Conservation (phyloP, 2,888 invertebrate genomes). For the Philhelius pedissequus region DNA sequence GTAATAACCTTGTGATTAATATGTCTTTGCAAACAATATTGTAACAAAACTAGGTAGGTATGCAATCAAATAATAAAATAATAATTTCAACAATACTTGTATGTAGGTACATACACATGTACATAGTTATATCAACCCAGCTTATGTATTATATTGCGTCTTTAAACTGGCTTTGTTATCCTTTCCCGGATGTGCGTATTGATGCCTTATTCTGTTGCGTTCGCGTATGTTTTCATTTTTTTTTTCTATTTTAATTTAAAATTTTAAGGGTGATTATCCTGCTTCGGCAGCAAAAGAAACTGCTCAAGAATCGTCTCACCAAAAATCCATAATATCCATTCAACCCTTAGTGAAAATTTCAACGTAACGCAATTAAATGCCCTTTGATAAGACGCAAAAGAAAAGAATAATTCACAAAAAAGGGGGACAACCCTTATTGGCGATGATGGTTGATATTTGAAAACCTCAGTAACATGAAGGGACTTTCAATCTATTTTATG, state of each 20-base stretch:
- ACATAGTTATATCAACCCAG: neutral
- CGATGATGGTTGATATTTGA: slow-evolving; percentile 34
- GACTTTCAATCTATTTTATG: neutral
- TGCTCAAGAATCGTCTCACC: slow-evolving; percentile 38
- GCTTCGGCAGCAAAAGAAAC: neutral
- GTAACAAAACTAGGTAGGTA: neutral
- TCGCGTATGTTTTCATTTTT: slow-evolving; percentile 18
- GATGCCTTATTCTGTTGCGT: slow-evolving; percentile 61
- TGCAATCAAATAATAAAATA: slow-evolving; percentile 32
- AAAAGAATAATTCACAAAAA: slow-evolving; percentile 21
- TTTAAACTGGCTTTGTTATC: slow-evolving; percentile 7
- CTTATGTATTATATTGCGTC: slow-evolving; percentile 18
- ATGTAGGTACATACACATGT: too few relatives aligned
- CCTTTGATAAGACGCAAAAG: slow-evolving; percentile 56
- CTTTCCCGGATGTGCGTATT: slow-evolving; percentile 44
- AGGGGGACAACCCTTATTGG: slow-evolving; percentile 47
- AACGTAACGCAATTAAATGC: slow-evolving; percentile 59
- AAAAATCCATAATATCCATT: slow-evolving; percentile 11
- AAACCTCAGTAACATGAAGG: slow-evolving; percentile 19
- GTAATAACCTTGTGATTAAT: neutral
- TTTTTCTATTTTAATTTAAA: slow-evolving; percentile 37
- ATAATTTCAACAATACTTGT: slow-evolving; percentile 18
- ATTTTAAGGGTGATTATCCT: slow-evolving; percentile 44
- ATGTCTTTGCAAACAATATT: neutral
- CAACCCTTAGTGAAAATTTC: slow-evolving; percentile 54